Percentiles rank a stretch among this genome's conserved stretches.
phyloP scores from a whole-genome alignment of 2,797 vertebrate genomes.

The Oreochromis grahami region DNA sequence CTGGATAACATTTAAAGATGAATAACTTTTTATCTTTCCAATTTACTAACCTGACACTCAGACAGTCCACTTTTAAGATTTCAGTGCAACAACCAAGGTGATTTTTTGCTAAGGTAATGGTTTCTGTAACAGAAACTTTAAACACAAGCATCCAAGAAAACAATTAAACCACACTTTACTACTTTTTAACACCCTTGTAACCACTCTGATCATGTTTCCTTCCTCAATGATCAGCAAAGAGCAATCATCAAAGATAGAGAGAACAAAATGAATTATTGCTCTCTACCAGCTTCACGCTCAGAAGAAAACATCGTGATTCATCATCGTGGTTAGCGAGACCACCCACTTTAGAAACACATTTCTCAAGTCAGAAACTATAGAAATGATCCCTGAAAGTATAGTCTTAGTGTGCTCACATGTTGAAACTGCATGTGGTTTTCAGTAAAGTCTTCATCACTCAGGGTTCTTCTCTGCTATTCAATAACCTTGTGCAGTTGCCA shows the following conservation, averaged over 20 bases:
- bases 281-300: conserved; percentile 27
- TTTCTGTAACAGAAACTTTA: neutral
- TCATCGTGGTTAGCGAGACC: conserved; percentile 65
- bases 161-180: accelerated
- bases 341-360: conserved; percentile 58
- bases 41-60: neutral
- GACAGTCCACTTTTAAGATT: neutral
- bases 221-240: neutral
- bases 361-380: conserved; percentile 65
- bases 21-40: neutral
- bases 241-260: conserved; percentile 11
- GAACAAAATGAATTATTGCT: neutral
- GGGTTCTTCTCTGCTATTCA: neutral
- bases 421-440: neutral
- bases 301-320: conserved; percentile 18
- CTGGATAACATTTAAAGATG: neutral
- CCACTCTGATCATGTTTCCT: neutral
- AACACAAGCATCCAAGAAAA: too few species aligned
- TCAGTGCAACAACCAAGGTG: neutral
- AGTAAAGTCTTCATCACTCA: neutral
- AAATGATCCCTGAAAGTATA: conserved; percentile 78
- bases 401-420: neutral
- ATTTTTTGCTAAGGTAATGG: accelerated
- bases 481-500: neutral
- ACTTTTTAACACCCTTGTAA: accelerated